Base-by-base conservation (phyloP, 2,888 invertebrate species). In the Ceriagrion tenellum region DNA sequence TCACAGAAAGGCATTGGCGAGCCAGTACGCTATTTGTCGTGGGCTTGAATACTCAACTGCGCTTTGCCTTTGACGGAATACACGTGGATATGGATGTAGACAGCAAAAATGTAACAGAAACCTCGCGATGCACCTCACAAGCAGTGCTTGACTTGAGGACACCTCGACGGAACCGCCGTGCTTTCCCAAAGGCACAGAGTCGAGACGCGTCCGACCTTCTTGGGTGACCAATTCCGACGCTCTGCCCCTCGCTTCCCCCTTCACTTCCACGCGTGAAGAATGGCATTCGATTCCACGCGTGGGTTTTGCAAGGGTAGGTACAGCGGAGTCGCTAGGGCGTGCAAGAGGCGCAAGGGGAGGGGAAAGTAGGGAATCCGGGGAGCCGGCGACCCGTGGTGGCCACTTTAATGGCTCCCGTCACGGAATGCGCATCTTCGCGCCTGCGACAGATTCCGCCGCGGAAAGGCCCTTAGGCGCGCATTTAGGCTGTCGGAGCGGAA, bases 241-340 rank as follows among this genome's bases (percentile, higher is more conserved):
- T 23, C 30, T n/a, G 18, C 59, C 59, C n/a, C n/a, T n/a, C n/a
- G n/a, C n/a, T n/a, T n/a, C 47, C 47, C 8, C 47, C 47, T 8
- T 47, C 47, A 47, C 47, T 47, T 47, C 47, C 47, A 47, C 59
- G 20, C 69, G 69, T n/a, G n/a, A n/a, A 56, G 91, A 40, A 30
- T 35, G 91, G 40, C 59, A 91, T 59, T 91, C 59, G 91, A 91
- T 91, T 63, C 91, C 63, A 47, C 40, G 30, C 6, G 47, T 47
- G 6, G 35, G 91, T 56, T 47, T 47, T 47, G 47, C 40, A 47
- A 47, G 47, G 47, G 47, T 23, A 40, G 91, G 69, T 69, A n/a
- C n/a, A 69, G 26, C 26, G 69, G 69, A 69, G 23, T 69, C 69
- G 26, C 69, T n/a, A 26, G 59, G 59, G 10, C n/a, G 26, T 23